Conservation (phyloP, 2,113 vertebrate species). For the Craseonycteris thonglongyai region DNA sequence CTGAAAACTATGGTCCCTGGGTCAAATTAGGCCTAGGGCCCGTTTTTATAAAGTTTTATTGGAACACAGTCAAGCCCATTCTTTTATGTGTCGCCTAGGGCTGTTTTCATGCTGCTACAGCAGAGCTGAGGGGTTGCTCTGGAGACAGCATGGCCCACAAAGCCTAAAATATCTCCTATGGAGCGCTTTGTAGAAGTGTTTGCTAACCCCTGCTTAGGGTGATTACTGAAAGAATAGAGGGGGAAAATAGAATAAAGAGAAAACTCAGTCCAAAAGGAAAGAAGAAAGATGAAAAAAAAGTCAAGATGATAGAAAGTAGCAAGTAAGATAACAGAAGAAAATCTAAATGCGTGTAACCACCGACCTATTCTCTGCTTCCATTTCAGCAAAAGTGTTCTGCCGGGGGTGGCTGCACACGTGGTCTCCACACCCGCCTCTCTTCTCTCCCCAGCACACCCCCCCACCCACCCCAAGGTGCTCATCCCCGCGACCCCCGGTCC, state of each 20-base stretch:
- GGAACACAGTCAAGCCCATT: too few species aligned
- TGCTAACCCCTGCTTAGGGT: not conserved
- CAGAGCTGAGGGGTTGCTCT: not conserved
- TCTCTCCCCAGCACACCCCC: not conserved
- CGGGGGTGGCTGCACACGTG: accelerated
- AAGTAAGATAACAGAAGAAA: not conserved
- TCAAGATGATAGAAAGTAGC: not conserved
- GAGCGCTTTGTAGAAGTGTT: not conserved
- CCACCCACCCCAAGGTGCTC: not conserved
- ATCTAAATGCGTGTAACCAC: not conserved
- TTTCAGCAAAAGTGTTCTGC: not conserved
- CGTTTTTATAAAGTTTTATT: too few species aligned
- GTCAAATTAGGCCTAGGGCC: not conserved
- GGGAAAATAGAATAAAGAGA: not conserved
- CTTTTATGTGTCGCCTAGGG: not conserved
- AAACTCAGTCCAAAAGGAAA: not conserved
- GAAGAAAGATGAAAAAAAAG: not conserved
- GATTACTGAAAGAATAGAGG: not conserved
- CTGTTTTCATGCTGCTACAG: not conserved
- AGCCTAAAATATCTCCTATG: too few species aligned
- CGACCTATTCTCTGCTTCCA: not conserved
- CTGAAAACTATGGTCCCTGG: not conserved
- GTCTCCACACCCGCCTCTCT: accelerated
- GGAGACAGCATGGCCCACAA: too few species aligned
- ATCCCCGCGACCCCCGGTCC: not conserved